Evolutionary conservation across 2,113 vertebrate species (phyloP), one percentile per base, ranked within the genome.

Genomic region (Brachionichthys hirsutus): DNA sequence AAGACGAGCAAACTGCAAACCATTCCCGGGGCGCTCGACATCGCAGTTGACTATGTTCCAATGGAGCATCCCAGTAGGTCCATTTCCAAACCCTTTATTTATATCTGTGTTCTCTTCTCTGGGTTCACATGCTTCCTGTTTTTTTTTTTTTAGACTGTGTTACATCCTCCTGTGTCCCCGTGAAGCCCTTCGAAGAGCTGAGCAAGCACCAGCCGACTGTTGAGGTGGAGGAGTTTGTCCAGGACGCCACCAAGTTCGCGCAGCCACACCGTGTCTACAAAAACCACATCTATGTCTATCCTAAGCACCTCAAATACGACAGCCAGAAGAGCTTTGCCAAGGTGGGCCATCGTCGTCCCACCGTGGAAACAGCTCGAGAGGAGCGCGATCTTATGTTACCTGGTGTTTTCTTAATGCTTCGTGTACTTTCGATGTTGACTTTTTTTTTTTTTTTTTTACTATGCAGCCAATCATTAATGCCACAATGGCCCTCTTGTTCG

Each of bases 271-370:
- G 93, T 61, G 93, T 93, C 13, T 99, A 99, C 88, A 95, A 91
- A 86, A 98, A 99, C 89, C 97, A 99, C 87, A 92, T 98, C 85
- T 99, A 99, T n/a, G 69, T 99, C 20, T 99, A 98, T 69, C 97
- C 97, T 30, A 96, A 91, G 78, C 97, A 98, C 76, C 95, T 99
- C 48, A 99, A 99, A 59, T 99, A 98, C 2, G 97, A 99, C 71
- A 94, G 93, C 77, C 97, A 99, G 89, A 98, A 96, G 86, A 95
- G 93, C 77, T 99, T 99, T 64, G 94, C 92, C 78, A 99, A 99
- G 97, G 97, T 98, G 90, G 22, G 20, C 15, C 9, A 1, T 13
- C 1, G 7, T 3, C 11, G 12, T 2, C 35, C 15, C 20, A 43
- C 53, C 14, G 22, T 46, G 2, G 19, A 13, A 48, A 16, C 22